Percentiles rank a stretch among this genome's conserved stretches.
These are phyloP conservation scores for Lacanobia wlatinum DNA, from an alignment of 2,888 invertebrate species.

Conservation along the genomic window DNA sequence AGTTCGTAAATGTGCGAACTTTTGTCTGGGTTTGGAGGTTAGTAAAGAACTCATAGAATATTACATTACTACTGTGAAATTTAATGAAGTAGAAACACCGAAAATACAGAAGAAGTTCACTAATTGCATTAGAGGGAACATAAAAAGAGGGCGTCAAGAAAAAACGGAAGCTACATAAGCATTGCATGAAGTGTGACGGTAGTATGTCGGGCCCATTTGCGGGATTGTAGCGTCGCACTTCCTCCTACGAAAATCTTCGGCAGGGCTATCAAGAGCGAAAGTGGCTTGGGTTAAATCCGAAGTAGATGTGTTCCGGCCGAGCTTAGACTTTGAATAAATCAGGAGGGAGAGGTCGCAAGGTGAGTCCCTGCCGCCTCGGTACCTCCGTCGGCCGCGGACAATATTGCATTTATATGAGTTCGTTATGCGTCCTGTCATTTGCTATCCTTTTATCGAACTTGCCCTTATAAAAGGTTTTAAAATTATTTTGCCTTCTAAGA, in stretches of 20 bases:
- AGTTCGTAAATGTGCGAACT: constrained; percentile 23
- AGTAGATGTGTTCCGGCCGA: constrained; percentile 69
- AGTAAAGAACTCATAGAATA: constrained; percentile 25
- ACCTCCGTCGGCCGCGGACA: constrained; percentile 68
- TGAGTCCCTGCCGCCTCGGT: constrained; percentile 64
- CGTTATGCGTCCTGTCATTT: constrained; percentile 73
- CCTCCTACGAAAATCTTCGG: constrained; percentile 42
- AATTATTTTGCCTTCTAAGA: constrained; percentile 67
- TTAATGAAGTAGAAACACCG: constrained; percentile 4
- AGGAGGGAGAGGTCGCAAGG: constrained; percentile 75
- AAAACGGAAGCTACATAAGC: constrained; percentile 28
- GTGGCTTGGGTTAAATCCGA: constrained; percentile 72
- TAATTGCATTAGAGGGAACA: constrained; percentile 18
- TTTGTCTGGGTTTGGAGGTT: constrained; percentile 28
- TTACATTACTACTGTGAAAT: constrained; percentile 3
- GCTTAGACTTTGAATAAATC: constrained; percentile 82
- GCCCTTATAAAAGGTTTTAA: constrained; percentile 72
- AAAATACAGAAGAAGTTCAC: neutral
- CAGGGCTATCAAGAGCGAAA: constrained; percentile 71
- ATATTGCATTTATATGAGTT: constrained; percentile 83
- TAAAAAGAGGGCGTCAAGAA: constrained; percentile 9
- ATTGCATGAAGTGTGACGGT: constrained; percentile 45
- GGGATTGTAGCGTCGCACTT: constrained; percentile 45
- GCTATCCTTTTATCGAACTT: constrained; percentile 72
- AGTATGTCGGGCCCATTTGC: constrained; percentile 43